Conservation (phyloP, 2,113 vertebrate species). For the Microcebus jonahi region DNA sequence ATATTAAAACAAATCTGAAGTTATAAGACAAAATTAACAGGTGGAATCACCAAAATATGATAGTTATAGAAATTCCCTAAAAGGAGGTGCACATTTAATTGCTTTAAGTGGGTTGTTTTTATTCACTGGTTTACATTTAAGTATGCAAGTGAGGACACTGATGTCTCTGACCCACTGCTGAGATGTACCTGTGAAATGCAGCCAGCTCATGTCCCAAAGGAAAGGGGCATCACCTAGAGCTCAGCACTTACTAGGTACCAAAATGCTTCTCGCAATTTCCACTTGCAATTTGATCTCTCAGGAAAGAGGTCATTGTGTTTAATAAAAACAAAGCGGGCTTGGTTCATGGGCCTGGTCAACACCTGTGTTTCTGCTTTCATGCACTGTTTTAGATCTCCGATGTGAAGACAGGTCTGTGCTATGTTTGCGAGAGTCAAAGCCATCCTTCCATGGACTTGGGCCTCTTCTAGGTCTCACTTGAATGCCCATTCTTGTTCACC, state of each 20-base stretch:
- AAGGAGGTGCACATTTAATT: neutral
- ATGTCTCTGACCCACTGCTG: neutral
- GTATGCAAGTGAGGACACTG: neutral
- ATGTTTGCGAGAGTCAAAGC: neutral
- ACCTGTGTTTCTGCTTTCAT: slow-evolving; percentile 27
- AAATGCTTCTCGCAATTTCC: neutral
- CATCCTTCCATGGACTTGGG: neutral
- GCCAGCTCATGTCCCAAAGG: neutral
- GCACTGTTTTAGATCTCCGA: slow-evolving; percentile 50
- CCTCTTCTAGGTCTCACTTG: neutral
- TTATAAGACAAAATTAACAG: neutral
- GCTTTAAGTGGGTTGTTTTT: neutral
- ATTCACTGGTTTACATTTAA: neutral
- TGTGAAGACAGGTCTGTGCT: slow-evolving; percentile 57
- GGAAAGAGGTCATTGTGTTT: neutral
- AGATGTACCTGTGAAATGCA: neutral
- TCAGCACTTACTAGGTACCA: neutral
- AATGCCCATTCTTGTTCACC: neutral
- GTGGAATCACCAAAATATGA: neutral
- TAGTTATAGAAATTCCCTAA: neutral
- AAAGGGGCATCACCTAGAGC: neutral
- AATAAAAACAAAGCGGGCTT: neutral
- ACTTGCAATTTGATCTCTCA: slow-evolving; percentile 24
- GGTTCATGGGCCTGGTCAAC: slow-evolving; percentile 8
- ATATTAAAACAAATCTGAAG: slow-evolving; percentile 34